Evolutionary conservation across 2,797 vertebrate species (phyloP), one percentile per base, ranked within the genome.

Genomic region (Halcyon smyrnensis): DNA sequence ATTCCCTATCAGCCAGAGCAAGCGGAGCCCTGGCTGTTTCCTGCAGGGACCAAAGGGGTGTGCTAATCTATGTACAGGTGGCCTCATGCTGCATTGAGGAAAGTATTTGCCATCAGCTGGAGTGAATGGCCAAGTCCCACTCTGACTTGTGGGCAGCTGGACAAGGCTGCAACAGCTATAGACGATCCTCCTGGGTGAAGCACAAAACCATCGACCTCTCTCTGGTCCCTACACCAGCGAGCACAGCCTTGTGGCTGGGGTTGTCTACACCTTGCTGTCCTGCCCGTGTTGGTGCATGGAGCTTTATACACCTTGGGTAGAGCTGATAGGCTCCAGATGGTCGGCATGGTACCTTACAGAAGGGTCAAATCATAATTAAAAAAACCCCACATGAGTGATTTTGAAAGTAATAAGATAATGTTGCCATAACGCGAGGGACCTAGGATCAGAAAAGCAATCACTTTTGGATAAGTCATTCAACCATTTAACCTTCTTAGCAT

Each of bases 401-500:
- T 89, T 30, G 75, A 76, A 90, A 92, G 92, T 75, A 95, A 89
- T 93, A 80, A 91, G 83, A 86, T 94, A 87, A 96, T 51, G 86
- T 81, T 94, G 85, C 70, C 8, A 5, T 51, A 84, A 77, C 59
- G 90, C 0, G 2, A 71, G 46, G 12, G 83, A 53, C 36, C 60
- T 86, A 88, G 59, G 86, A 70, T 97, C 76, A 86, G 77, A 83
- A 93, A 91, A 97, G 83, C 89, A 96, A 96, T 96, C 94, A 76
- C 85, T 95, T 93, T 94, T 89, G 84, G 83, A 46, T 94, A 85
- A 95, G 76, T 92, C 15, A 12, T 79, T 93, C 85, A 94, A 53
- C 89, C 68, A 67, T 91, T 97, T 97, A 94, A 91, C 89, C 87
- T 93, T 97, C 84, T 96, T 94, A 96, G 70, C 64, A 34, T 84